These are phyloP conservation scores for human DNA, from an alignment of 2,113 vertebrate species.

Conservation along the genomic window DNA sequence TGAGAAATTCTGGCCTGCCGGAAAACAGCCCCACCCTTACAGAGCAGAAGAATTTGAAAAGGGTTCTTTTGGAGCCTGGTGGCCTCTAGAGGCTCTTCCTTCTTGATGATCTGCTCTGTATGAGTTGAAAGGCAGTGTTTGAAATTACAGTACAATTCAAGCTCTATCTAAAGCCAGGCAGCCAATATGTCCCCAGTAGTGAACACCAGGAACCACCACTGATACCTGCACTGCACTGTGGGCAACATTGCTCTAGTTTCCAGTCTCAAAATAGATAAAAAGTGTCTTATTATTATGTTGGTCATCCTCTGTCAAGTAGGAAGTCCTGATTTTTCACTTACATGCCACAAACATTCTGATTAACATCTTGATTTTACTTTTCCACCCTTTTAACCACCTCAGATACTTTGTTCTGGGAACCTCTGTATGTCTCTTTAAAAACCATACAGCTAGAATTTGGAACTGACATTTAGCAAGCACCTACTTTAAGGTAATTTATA, in stretches of 20 bases:
- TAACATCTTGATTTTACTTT: neutral
- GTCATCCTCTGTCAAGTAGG: neutral
- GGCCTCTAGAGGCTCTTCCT: neutral
- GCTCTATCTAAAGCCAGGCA: neutral
- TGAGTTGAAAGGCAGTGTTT: neutral
- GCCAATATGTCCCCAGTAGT: neutral
- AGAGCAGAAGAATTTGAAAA: neutral
- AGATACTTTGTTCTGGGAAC: neutral
- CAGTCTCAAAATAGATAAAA: neutral
- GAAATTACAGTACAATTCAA: neutral
- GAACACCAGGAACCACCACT: neutral
- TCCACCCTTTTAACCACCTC: neutral
- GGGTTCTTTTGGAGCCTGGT: neutral
- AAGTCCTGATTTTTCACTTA: neutral
- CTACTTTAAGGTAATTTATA: neutral
- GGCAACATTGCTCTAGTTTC: neutral
- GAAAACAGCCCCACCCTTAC: neutral
- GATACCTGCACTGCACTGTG: rapidly evolving
- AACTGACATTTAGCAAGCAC: neutral
- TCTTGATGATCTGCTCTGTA: neutral
- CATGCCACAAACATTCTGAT: neutral
- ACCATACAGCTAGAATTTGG: neutral
- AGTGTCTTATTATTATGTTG: neutral
- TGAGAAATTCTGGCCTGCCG: neutral
- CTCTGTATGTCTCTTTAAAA: neutral